These are phyloP conservation scores for Strix aluco DNA, from an alignment of 2,113 vertebrate genomes.

Conservation along the genomic window DNA sequence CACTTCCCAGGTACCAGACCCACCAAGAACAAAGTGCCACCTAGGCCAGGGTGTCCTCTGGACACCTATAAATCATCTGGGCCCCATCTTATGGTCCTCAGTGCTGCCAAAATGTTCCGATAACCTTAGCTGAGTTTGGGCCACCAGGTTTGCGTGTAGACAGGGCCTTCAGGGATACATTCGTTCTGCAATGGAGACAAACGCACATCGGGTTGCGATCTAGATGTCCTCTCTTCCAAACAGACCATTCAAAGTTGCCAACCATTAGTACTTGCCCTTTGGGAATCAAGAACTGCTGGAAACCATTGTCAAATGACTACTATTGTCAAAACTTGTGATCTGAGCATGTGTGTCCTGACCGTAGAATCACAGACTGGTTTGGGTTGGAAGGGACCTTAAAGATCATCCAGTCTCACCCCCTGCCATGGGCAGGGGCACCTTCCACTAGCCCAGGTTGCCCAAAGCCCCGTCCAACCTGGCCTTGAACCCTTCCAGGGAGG, in stretches of 20 bases:
- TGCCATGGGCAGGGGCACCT: too few species aligned
- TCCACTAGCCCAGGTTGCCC: too few species aligned
- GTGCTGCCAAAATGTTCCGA: not conserved
- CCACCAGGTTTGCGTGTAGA: not conserved
- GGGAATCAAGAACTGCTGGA: not conserved
- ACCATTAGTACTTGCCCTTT: not conserved
- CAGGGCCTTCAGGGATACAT: too few species aligned
- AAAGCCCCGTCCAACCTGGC: too few species aligned
- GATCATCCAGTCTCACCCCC: too few species aligned
- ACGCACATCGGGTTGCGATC: rapidly evolving
- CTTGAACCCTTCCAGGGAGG: too few species aligned
- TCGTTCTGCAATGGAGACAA: not conserved
- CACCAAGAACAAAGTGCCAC: not conserved
- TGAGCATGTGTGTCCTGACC: not conserved
- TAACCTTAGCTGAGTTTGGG: not conserved
- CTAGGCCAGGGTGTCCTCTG: not conserved
- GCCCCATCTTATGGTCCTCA: not conserved
- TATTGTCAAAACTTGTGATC: not conserved
- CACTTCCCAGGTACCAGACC: not conserved
- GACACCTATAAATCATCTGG: not conserved
- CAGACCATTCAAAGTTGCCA: not conserved
- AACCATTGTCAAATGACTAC: not conserved
- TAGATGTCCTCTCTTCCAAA: not conserved
- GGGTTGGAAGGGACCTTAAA: too few species aligned
- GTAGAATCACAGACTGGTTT: too few species aligned